Percentiles rank a stretch among this genome's conserved stretches.
phyloP scores from a whole-genome alignment of 2,888 invertebrate genomes.

The Gryllus longicercus region DNA sequence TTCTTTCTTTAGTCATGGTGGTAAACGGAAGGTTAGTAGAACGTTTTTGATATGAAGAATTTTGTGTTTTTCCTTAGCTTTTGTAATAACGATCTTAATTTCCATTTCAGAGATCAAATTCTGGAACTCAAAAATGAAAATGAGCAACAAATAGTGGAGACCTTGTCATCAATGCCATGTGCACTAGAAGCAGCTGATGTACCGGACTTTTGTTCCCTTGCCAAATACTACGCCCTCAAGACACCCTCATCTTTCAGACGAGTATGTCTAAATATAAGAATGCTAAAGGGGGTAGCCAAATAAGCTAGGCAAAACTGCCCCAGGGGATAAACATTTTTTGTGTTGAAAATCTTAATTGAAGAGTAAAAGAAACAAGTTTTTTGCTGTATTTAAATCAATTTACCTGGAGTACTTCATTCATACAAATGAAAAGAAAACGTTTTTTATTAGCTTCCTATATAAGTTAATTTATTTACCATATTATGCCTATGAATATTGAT shows the following conservation, averaged over 20 bases:
- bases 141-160: slow-evolving; percentile 65
- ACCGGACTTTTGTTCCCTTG: slow-evolving; percentile 91
- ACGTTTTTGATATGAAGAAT: slow-evolving; percentile 20
- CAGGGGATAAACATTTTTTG: no score
- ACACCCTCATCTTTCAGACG: slow-evolving; percentile 91
- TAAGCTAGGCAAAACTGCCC: no score
- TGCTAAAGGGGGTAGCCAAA: no score
- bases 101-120: slow-evolving; percentile 64
- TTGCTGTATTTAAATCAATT: no score
- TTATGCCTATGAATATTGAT: no score
- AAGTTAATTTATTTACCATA: no score
- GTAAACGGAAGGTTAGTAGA: slow-evolving; percentile 73
- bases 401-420: no score
- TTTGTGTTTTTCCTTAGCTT: not conserved
- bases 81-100: not conserved
- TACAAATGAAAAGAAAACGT: no score
- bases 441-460: no score
- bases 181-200: slow-evolving; percentile 92
- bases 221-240: slow-evolving; percentile 91
- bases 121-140: slow-evolving; percentile 70
- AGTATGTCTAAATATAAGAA: slow-evolving; percentile 44
- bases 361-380: no score
- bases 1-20: slow-evolving; percentile 89
- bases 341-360: no score
- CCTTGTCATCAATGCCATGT: slow-evolving; percentile 72